Conservation (phyloP, 2,113 vertebrate genomes). For the Ctenodactylus gundi region DNA sequence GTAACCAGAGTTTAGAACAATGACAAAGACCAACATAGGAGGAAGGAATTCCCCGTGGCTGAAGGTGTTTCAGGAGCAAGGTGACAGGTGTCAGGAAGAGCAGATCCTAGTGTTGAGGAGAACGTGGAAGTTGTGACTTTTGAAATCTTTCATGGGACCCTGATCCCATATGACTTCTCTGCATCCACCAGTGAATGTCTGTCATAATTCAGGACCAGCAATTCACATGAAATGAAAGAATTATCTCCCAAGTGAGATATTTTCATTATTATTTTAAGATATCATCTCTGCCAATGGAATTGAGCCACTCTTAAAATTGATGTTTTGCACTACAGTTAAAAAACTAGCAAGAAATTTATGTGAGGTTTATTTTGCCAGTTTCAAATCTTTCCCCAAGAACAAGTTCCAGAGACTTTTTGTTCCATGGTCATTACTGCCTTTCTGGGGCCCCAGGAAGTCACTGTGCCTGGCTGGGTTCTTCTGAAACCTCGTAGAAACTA, state of each 20-base stretch:
- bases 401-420: not conserved
- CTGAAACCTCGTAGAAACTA: not conserved
- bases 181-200: not conserved
- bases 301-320: not conserved
- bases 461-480: not conserved
- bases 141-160: not conserved
- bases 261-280: not conserved
- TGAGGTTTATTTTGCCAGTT: not conserved
- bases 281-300: not conserved
- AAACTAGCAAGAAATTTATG: not conserved
- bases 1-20: not conserved
- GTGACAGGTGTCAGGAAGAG: not conserved
- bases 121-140: not conserved
- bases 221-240: not conserved
- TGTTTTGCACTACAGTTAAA: not conserved
- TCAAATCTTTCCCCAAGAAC: slow-evolving; percentile 8
- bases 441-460: not conserved
- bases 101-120: not conserved
- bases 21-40: not conserved
- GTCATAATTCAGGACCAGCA: not conserved
- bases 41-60: not conserved
- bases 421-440: not conserved
- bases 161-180: not conserved
- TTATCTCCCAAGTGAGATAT: not conserved
- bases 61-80: not conserved